These are phyloP conservation scores for Pollenia angustigena DNA, from an alignment of 2,888 invertebrate species.

Conservation along the genomic window DNA sequence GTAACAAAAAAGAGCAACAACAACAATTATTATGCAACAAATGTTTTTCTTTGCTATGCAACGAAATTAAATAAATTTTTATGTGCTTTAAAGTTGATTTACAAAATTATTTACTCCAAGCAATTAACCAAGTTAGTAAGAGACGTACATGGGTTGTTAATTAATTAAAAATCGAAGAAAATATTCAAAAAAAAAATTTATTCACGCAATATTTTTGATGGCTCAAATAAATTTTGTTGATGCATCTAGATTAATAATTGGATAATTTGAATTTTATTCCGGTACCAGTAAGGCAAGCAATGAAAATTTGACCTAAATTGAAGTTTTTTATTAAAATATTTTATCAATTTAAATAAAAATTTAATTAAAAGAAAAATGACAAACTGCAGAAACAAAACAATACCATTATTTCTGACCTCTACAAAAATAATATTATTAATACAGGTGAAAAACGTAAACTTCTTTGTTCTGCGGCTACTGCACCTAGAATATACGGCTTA, in stretches of 20 bases:
- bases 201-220: conserved; percentile 26
- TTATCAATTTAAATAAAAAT: too few relatives aligned
- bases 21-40: conserved; percentile 51
- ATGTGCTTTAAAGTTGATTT: conserved; percentile 4
- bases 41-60: conserved; percentile 24
- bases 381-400: too few relatives aligned
- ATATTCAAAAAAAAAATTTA: conserved; percentile 9
- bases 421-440: too few relatives aligned
- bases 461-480: too few relatives aligned
- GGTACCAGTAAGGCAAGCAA: not conserved
- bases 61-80: conserved; percentile 29
- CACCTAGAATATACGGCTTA: too few relatives aligned
- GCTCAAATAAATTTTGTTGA: not conserved
- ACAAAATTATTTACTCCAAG: not conserved
- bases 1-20: not conserved
- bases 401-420: too few relatives aligned
- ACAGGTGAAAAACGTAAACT: too few relatives aligned
- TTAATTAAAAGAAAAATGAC: too few relatives aligned
- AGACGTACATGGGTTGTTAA: conserved; percentile 10
- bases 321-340: too few relatives aligned
- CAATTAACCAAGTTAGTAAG: not conserved
- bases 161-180: conserved; percentile 20
- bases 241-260: conserved; percentile 36
- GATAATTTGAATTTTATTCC: conserved; percentile 19
- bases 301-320: too few relatives aligned